phyloP scores from a whole-genome alignment of 2,797 vertebrate genomes.

The Mastacembelus armatus region DNA sequence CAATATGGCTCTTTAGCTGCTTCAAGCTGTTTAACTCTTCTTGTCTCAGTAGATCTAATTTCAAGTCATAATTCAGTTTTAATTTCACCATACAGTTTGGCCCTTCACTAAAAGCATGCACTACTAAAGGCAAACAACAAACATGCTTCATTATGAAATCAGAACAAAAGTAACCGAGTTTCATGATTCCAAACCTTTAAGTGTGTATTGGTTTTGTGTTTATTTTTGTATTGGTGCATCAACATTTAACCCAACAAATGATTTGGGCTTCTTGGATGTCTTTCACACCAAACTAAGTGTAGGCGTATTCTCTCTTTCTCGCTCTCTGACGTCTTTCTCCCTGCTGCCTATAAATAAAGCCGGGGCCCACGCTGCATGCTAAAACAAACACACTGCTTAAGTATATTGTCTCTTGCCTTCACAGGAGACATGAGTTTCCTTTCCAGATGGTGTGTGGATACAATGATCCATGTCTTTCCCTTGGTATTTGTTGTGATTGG shows the following conservation, averaged over 20 bases:
- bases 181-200: neutral
- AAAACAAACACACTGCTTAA: constrained; percentile 63
- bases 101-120: too few relatives aligned
- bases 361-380: constrained; percentile 55
- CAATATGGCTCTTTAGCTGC: too few relatives aligned
- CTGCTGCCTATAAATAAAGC: constrained; percentile 65
- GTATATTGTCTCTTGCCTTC: constrained; percentile 54
- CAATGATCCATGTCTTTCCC: constrained; percentile 25
- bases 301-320: constrained; percentile 34
- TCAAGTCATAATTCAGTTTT: neutral
- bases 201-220: constrained; percentile 6
- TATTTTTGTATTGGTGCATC: constrained; percentile 14
- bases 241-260: constrained; percentile 21
- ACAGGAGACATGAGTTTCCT: constrained; percentile 60
- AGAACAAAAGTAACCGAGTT: neutral
- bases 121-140: too few relatives aligned
- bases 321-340: constrained; percentile 44
- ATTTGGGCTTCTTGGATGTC: constrained; percentile 26
- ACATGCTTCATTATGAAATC: neutral
- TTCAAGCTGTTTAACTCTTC: neutral
- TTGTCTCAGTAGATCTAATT: neutral
- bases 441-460: constrained; percentile 33
- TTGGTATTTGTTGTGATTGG: constrained; percentile 37
- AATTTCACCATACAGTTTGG: too few relatives aligned
- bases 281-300: constrained; percentile 30